These are phyloP conservation scores for Tipula lateralis DNA, from an alignment of 2,888 invertebrate genomes.

Conservation along the genomic window DNA sequence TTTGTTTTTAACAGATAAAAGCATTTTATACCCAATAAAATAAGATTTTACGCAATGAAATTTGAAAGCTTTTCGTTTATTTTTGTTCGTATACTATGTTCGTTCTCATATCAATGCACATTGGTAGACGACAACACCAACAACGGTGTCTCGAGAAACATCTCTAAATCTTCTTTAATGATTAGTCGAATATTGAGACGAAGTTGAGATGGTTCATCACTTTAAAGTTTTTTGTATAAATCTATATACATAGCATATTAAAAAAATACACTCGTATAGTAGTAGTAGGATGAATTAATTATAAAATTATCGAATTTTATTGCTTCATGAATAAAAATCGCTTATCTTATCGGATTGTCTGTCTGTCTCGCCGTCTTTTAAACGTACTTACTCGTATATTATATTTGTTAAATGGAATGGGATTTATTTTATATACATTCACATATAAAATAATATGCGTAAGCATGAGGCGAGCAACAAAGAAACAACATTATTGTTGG, in stretches of 20 bases:
- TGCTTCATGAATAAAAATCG: not conserved
- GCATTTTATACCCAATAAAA: not conserved
- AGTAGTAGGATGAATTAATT: slow-evolving; percentile 5
- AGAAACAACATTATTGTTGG: not conserved
- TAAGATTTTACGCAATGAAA: slow-evolving; percentile 11
- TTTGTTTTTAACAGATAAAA: slow-evolving; percentile 13
- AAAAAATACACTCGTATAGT: too few species aligned
- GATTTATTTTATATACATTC: not conserved
- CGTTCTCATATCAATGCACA: not conserved
- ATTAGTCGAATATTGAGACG: not conserved
- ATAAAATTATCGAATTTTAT: not conserved
- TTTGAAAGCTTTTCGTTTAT: not conserved
- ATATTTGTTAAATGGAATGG: not conserved
- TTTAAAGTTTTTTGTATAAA: not conserved
- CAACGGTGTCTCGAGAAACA: not conserved
- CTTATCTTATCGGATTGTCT: slow-evolving; percentile 11
- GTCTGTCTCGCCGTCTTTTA: not conserved
- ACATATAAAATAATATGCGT: not conserved
- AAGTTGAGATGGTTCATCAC: not conserved
- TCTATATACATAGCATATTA: not conserved
- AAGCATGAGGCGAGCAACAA: not conserved
- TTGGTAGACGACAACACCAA: not conserved
- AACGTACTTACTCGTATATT: not conserved
- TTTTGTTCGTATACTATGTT: not conserved
- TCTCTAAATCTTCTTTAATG: not conserved